A percentile compares a stretch with the other conserved stretches of the same genome.
Conservation (phyloP, 2,797 vertebrate genomes). For the Coreius guichenoti region DNA sequence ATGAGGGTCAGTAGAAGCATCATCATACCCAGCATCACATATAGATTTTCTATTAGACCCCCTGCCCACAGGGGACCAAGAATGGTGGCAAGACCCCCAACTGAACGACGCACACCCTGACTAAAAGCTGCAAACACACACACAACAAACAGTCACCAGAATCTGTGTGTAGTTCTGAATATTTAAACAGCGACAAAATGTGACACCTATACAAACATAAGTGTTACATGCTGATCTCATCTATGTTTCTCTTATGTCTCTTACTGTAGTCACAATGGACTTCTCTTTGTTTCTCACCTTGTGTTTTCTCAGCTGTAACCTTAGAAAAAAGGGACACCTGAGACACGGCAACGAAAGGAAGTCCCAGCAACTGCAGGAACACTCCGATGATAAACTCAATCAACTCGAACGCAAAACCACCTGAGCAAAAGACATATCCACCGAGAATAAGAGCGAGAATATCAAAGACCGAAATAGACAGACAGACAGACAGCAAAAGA, state of each 20-base stretch:
- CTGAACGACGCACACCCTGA: conserved; percentile 85
- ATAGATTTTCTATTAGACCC: conserved; percentile 81
- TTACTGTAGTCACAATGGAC: not conserved
- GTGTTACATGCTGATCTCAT: not conserved
- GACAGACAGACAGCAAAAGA: not conserved
- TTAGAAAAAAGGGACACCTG: conserved; percentile 90
- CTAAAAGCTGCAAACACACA: conserved; percentile 76
- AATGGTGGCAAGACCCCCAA: conserved; percentile 86
- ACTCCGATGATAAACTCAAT: conserved; percentile 82
- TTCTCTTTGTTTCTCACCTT: conserved; percentile 73
- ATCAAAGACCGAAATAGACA: not conserved
- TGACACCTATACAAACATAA: not conserved
- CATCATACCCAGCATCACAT: conserved; percentile 87
- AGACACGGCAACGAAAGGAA: conserved; percentile 86
- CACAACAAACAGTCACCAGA: not conserved
- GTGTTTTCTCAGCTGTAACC: conserved; percentile 85
- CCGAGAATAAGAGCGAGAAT: not conserved
- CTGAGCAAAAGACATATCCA: conserved; percentile 65
- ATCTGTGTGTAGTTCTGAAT: not conserved
- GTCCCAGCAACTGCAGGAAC: conserved; percentile 87
- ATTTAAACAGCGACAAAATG: conserved; percentile 1
- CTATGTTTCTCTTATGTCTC: not conserved
- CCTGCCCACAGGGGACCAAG: conserved; percentile 87
- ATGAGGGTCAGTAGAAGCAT: conserved; percentile 81
- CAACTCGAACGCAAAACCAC: conserved; percentile 79